Percentiles rank a stretch among this genome's conserved stretches.
These are phyloP conservation scores for Papilio helenus DNA, from an alignment of 1,140 invertebrate species.

Conservation along the genomic window DNA sequence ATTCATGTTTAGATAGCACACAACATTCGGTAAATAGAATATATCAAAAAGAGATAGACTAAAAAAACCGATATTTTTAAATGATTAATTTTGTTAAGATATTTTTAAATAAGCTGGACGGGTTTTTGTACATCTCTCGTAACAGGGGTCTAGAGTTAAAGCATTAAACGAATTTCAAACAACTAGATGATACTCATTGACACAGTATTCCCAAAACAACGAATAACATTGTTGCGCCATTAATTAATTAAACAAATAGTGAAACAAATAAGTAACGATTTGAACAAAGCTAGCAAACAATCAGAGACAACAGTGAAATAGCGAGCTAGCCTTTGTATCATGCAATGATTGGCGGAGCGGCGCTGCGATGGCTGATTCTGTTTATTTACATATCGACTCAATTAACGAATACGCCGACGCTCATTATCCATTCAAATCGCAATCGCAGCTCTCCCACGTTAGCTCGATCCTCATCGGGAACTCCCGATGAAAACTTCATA, in stretches of 20 bases:
- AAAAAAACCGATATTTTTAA: too few species aligned
- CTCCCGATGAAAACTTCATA: constrained; percentile 70
- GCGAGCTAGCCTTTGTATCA: constrained; percentile 61
- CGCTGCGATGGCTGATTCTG: constrained; percentile 48
- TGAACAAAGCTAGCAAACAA: constrained; percentile 57
- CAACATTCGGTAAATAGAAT: background rate
- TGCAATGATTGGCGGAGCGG: constrained; percentile 60
- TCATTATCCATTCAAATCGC: constrained; percentile 79
- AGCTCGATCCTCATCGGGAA: constrained; percentile 68
- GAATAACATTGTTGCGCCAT: constrained; percentile 28
- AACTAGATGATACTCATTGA: background rate
- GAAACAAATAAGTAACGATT: constrained; percentile 55
- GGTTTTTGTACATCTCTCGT: background rate
- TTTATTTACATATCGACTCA: constrained; percentile 78
- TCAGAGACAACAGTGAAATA: constrained; percentile 61
- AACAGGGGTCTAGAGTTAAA: background rate
- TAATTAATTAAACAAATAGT: constrained; percentile 40
- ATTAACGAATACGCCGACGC: constrained; percentile 70
- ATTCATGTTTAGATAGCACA: background rate
- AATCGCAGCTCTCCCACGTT: constrained; percentile 69
- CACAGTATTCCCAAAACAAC: constrained; percentile 23
- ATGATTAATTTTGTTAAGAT: too few species aligned
- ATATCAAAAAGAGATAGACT: background rate
- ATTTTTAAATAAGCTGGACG: too few species aligned
- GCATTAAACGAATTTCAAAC: background rate